Conservation (phyloP, 2,888 invertebrate species). For the Drosophila setosimentum region DNA sequence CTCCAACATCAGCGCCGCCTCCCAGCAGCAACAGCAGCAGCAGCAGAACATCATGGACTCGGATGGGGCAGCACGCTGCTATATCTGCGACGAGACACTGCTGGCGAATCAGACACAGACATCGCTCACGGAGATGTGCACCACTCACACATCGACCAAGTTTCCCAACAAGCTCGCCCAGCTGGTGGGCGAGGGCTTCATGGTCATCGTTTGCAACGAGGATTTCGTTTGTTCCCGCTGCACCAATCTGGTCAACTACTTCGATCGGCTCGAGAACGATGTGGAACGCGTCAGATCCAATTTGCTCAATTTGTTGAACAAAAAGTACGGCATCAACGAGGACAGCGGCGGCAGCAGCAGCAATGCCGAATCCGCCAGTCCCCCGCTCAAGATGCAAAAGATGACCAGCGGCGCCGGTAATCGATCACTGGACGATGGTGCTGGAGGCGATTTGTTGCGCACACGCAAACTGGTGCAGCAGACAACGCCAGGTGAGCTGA, state of each 20-base stretch:
- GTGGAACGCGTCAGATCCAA: slow-evolving; percentile 85
- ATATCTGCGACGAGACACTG: slow-evolving; percentile 85
- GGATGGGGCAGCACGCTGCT: slow-evolving; percentile 80
- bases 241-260: slow-evolving; percentile 85
- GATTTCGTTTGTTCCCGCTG: slow-evolving; percentile 86
- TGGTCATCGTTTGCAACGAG: slow-evolving; percentile 85
- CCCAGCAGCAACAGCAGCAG: slow-evolving; percentile 54
- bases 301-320: slow-evolving; percentile 83
- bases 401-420: slow-evolving; percentile 77
- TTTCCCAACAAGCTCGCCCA: slow-evolving; percentile 86
- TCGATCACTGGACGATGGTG: slow-evolving; percentile 67
- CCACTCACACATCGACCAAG: slow-evolving; percentile 85
- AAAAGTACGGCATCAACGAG: slow-evolving; percentile 85
- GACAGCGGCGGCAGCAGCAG: slow-evolving; percentile 72
- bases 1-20: slow-evolving; percentile 59
- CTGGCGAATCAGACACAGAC: slow-evolving; percentile 79
- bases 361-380: slow-evolving; percentile 53
- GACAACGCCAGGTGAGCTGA: slow-evolving; percentile 72
- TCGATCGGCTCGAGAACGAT: slow-evolving; percentile 86
- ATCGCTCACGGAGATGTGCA: slow-evolving; percentile 83
- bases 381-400: slow-evolving; percentile 85
- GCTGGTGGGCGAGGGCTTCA: slow-evolving; percentile 85
- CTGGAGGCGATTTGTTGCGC: slow-evolving; percentile 60
- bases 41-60: slow-evolving; percentile 58
- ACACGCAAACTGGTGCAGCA: slow-evolving; percentile 76